phyloP scores from a whole-genome alignment of 2,888 invertebrate species.

The Hydroisotoma schaefferi region DNA sequence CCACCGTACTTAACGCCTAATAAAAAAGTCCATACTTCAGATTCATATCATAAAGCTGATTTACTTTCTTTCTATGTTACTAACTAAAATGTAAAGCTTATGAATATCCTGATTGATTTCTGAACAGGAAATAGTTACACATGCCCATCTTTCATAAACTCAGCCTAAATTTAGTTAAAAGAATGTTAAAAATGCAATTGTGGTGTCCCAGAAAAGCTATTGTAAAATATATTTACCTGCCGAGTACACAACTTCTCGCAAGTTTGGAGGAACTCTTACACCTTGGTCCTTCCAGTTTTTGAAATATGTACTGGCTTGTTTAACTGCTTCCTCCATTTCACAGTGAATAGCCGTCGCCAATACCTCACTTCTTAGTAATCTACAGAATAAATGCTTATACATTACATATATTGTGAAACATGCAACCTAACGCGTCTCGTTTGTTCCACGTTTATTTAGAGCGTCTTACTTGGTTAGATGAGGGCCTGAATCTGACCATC shows the following conservation, averaged over 20 bases:
- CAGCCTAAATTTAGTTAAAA: too few species aligned
- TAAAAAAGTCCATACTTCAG: neutral
- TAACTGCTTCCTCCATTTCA: slow-evolving; percentile 66
- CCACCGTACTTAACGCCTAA: slow-evolving; percentile 65
- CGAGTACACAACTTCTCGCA: slow-evolving; percentile 66
- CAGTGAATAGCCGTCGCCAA: slow-evolving; percentile 69
- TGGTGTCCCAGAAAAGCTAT: neutral
- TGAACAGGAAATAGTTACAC: too few species aligned
- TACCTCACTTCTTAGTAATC: slow-evolving; percentile 68
- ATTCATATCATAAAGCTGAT: too few species aligned
- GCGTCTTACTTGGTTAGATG: slow-evolving; percentile 63
- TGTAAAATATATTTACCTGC: slow-evolving; percentile 53
- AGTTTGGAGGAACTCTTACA: slow-evolving; percentile 66
- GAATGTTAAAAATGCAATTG: neutral
- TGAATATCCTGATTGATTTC: too few species aligned
- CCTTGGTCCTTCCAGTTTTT: slow-evolving; percentile 67
- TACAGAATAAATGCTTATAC: slow-evolving; percentile 53
- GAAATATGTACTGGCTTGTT: slow-evolving; percentile 66
- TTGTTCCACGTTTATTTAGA: too few species aligned
- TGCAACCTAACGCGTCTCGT: slow-evolving; percentile 53
- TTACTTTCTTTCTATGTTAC: too few species aligned
- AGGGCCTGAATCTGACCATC: slow-evolving; percentile 63
- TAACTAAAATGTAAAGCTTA: too few species aligned
- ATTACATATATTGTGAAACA: neutral
- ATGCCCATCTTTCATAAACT: too few species aligned